These are phyloP conservation scores for Pseudopipra pipra DNA, from an alignment of 2,113 vertebrate species.

Conservation along the genomic window DNA sequence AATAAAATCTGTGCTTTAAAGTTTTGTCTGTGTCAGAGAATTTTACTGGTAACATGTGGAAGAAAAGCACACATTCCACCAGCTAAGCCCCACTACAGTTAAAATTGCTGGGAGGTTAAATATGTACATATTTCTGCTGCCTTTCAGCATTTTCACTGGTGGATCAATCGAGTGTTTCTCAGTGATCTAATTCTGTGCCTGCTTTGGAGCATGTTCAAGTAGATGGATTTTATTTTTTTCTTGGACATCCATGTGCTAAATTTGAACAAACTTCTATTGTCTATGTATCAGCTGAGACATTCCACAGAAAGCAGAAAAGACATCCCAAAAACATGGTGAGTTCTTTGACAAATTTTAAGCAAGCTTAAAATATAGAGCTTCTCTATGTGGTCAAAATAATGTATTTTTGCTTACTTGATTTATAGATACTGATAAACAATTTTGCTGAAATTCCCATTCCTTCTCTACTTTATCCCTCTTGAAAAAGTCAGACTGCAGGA, in stretches of 20 bases:
- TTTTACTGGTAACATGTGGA: not conserved
- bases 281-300: not conserved
- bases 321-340: not conserved
- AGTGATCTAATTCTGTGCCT: constrained; percentile 15
- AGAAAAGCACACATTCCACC: not conserved
- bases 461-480: not conserved
- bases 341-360: not conserved
- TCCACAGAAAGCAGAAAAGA: not conserved
- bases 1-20: not conserved
- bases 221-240: not conserved
- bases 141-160: constrained; percentile 25
- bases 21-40: not conserved
- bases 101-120: constrained; percentile 7
- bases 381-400: not conserved
- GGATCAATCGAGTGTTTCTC: constrained; percentile 23
- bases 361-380: not conserved
- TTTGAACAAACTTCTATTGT: not conserved
- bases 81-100: not conserved
- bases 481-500: not conserved
- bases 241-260: not conserved
- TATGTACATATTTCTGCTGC: not conserved
- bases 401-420: not conserved
- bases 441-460: not conserved
- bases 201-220: not conserved
- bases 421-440: not conserved